Conservation (phyloP, 2,888 invertebrate species). For the Oligia strigilis region DNA sequence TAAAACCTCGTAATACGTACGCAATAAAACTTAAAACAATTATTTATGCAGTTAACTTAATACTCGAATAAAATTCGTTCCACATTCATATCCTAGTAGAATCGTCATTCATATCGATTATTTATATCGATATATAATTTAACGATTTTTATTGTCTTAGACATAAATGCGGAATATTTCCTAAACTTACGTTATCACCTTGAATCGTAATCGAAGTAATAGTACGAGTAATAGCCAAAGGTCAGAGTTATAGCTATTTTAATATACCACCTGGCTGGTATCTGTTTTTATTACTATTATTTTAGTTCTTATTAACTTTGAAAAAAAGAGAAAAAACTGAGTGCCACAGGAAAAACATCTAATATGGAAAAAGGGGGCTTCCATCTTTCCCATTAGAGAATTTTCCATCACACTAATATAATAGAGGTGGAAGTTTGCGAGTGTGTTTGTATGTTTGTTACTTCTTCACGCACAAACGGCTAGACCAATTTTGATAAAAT, state of each 20-base stretch:
- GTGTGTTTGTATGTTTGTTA: no score
- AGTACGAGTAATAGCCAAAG: conserved; percentile 62
- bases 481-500: no score
- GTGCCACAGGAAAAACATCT: background rate
- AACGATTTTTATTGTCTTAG: conserved; percentile 71
- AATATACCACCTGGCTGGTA: conserved; percentile 25
- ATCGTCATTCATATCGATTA: conserved; percentile 67
- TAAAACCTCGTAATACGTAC: conserved; percentile 47
- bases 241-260: conserved; percentile 50
- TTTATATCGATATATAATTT: conserved; percentile 62
- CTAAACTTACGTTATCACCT: conserved; percentile 77
- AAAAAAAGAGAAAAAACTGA: background rate
- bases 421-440: no score
- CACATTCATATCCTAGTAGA: conserved; percentile 74
- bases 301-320: background rate
- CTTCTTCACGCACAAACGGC: no score
- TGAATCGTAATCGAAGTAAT: conserved; percentile 74
- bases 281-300: conserved; percentile 2
- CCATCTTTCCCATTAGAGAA: no score
- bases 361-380: background rate
- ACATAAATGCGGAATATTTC: conserved; percentile 75
- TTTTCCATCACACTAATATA: no score
- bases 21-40: conserved; percentile 68
- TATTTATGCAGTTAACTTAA: conserved; percentile 70
- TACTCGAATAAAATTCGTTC: conserved; percentile 78